Base-by-base conservation (phyloP, 2,888 invertebrate species). In the Drosophila aldrichi region DNA sequence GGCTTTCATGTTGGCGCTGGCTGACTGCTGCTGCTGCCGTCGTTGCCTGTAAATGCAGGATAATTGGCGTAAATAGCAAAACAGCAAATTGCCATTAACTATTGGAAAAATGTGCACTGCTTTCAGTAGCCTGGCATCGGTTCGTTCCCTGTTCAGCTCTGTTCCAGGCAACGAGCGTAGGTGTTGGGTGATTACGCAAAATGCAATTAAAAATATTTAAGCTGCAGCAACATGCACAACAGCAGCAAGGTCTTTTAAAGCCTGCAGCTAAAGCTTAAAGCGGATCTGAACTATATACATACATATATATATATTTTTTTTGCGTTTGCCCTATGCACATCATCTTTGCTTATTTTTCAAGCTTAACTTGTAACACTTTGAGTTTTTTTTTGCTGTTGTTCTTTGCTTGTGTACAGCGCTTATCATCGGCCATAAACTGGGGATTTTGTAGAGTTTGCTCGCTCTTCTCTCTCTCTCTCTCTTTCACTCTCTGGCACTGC, bases 81-180 rank as follows among this genome's bases (percentile, higher is more conserved):
- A 86, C 89, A 88, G 85, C 89, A 86, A 86, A 84, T 86, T 86
- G 89, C 85, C 85, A 86, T 86, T 86, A 86, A 86, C 89, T 89
- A 86, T 86, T 89, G 85, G 88, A 89, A 86, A 86, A 88, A 82
- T 88, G 81, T 79, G 70, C 77, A 67, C 79, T 52, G 74, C 81
- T 76, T 72, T 84, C 71, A 71, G 61, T 69, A 60, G 49, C 67
- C 44, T 56, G 59, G 58, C 57, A 66, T 54, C 65, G 48, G 25
- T 32, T 55, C 38, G 32, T 41, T 58, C 70, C n/a, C n/a, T n/a
- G 73, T 76, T 48, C 70, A 51, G 70, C 8, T 49, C 49, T 20
- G 34, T 32, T 36, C 1, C 51, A 18, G 51, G 25, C 60, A 1
- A 46, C 38, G 22, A 18, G 69, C 68, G 82, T 83, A 88, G 77